A percentile compares a stretch with the other conserved stretches of the same genome.
Evolutionary conservation across 2,113 vertebrate genomes (phyloP).

Genomic region (Sialia sialis): DNA sequence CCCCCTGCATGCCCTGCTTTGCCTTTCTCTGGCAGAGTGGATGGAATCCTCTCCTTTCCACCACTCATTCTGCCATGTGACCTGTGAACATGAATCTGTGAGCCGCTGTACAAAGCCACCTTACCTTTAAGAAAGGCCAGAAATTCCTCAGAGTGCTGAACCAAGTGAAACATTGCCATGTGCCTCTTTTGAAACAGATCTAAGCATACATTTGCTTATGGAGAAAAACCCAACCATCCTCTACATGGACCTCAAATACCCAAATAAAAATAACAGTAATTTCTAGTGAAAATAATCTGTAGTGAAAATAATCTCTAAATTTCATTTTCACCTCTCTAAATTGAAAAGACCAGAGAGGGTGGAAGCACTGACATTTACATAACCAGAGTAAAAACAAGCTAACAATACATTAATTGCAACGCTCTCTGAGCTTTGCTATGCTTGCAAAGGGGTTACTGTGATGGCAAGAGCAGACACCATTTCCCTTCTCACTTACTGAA

Average conservation of each 20-base stretch:
- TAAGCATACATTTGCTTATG: background rate
- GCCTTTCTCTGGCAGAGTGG: background rate
- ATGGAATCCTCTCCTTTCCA: background rate
- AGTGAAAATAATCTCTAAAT: background rate
- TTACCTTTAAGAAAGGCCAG: background rate
- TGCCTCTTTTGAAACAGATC: background rate
- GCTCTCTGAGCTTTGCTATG: background rate
- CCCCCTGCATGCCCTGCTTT: background rate
- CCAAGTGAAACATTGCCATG: background rate
- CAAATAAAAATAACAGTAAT: no score
- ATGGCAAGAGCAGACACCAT: background rate
- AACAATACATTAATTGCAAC: background rate
- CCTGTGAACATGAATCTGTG: background rate
- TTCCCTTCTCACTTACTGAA: background rate
- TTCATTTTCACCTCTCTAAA: background rate
- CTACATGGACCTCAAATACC: background rate
- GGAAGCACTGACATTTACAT: background rate
- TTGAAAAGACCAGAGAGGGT: background rate
- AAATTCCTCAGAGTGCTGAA: background rate
- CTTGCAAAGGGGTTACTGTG: background rate
- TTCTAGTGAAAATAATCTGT: no score
- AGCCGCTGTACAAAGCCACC: accelerated
- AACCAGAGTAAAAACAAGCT: conserved; percentile 6
- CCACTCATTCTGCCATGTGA: background rate
- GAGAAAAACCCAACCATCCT: background rate